Evolutionary conservation across 1,140 invertebrate species (phyloP), one percentile per base, ranked within the genome.

Genomic region (Drosophila persimilis): DNA sequence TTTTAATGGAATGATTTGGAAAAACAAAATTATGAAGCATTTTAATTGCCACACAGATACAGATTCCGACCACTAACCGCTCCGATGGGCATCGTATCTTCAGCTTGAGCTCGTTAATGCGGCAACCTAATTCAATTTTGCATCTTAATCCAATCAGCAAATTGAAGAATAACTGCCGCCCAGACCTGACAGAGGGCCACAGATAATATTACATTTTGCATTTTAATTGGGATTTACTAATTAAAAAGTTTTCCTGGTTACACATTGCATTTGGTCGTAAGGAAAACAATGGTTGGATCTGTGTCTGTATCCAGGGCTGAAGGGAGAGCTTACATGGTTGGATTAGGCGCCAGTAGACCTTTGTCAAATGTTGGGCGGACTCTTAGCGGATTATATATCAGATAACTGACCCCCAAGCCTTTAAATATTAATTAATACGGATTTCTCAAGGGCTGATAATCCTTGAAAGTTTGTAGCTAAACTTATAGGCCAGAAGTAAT

Each of bases 201-300:
- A 41, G 55, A 81, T 86, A 81, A 77, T 86, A 78, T 63, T 71
- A 85, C 59, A 69, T 77, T 85, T 80, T 77, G 61, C 65, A 75
- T 88, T 71, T 85, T 86, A 85, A 86, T 85, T 85, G 81, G 81
- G 61, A 74, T 81, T 85, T 77, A 78, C 58, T 85, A 86, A 85
- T 85, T 85, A 85, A 81, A 85, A 86, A 85, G 67, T 85, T 85
- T 70, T 39, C 45, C 45, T 41, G 17, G 31, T 46, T 54, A 71
- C 7, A 52, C 26, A 54, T 43, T 15, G 24, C 62, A 63, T 8
- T 75, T 62, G 41, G 26, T 43, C 39, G 22, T 47, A 15, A 44
- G 31, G 20, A 54, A 69, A 63, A 71, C 64, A 74, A 17, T 17
- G 17, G 17, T 1, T 17, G 17, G 17, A 1, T 17, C 17, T 17